Percentiles rank a stretch among this genome's conserved stretches.
These are phyloP conservation scores for Pholis gunnellus DNA, from an alignment of 2,113 vertebrate genomes.

Conservation along the genomic window DNA sequence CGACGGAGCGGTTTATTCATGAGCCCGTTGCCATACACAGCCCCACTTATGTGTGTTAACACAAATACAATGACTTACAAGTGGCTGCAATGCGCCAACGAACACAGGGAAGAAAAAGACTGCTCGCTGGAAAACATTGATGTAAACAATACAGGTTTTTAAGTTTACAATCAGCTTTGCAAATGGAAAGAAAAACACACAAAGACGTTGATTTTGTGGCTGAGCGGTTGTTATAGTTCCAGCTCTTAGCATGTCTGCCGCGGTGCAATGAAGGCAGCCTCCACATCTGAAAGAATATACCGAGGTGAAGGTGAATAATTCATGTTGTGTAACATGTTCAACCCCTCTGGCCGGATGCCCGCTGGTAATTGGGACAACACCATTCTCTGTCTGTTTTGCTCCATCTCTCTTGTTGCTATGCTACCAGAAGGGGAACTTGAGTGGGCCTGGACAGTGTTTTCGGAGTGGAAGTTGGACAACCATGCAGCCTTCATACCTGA, in stretches of 20 bases:
- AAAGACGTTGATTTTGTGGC: neutral
- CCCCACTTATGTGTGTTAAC: neutral
- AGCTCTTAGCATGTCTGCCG: conserved; percentile 20
- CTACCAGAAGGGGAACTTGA: conserved; percentile 77
- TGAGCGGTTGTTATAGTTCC: conserved; percentile 18
- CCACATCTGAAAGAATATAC: conserved; percentile 73
- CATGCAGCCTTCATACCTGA: conserved; percentile 65
- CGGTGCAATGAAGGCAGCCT: conserved; percentile 56
- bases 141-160: too few relatives aligned
- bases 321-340: conserved; percentile 79
- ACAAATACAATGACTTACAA: neutral
- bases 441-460: conserved; percentile 71
- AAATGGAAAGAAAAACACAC: too few relatives aligned
- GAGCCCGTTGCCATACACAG: neutral
- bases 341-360: conserved; percentile 72
- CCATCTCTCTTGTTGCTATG: conserved; percentile 81
- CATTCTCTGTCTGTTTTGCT: conserved; percentile 76
- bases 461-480: conserved; percentile 65
- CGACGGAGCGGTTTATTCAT: neutral
- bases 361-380: conserved; percentile 82
- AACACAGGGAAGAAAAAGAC: neutral
- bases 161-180: too few relatives aligned
- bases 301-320: conserved; percentile 83
- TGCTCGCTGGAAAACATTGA: neutral
- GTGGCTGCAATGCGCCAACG: neutral